A percentile compares a stretch with the other conserved stretches of the same genome.
These are phyloP conservation scores for Syritta pipiens DNA, from an alignment of 2,888 invertebrate species.

Conservation along the genomic window DNA sequence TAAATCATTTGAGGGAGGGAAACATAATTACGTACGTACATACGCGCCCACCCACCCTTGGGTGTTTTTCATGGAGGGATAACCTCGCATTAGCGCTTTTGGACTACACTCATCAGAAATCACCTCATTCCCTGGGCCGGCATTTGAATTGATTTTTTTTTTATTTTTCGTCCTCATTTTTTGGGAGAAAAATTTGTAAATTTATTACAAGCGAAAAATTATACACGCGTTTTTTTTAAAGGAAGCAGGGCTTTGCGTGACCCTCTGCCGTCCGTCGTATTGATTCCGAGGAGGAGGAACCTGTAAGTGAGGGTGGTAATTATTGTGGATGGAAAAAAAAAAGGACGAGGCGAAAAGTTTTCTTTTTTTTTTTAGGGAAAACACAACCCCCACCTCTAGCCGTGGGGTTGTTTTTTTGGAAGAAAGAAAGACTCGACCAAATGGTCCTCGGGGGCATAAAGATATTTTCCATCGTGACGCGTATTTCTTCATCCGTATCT, in stretches of 20 bases:
- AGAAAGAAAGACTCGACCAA: slow-evolving; percentile 32
- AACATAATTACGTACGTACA: slow-evolving; percentile 53
- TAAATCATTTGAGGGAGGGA: slow-evolving; percentile 55
- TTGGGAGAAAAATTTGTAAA: slow-evolving; percentile 31
- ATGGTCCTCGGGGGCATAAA: slow-evolving; percentile 59
- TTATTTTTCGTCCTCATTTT: slow-evolving; percentile 2
- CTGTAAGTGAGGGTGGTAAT: slow-evolving; percentile 43
- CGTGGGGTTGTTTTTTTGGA: not conserved
- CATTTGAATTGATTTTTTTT: slow-evolving; percentile 56
- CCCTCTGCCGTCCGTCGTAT: too few species aligned
- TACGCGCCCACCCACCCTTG: slow-evolving; percentile 31
- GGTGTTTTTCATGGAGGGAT: slow-evolving; percentile 60
- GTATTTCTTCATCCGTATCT: slow-evolving; percentile 58
- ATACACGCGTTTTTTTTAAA: too few species aligned
- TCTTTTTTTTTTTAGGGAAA: slow-evolving; percentile 7
- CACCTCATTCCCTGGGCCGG: slow-evolving; percentile 43
- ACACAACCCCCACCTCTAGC: slow-evolving; percentile 24
- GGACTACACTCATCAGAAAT: slow-evolving; percentile 60
- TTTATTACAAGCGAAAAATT: slow-evolving; percentile 55
- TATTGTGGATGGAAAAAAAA: slow-evolving; percentile 39
- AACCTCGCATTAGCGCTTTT: slow-evolving; percentile 65
- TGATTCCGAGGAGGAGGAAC: slow-evolving; percentile 40
- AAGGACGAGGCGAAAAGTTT: too few species aligned
- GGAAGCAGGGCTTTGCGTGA: too few species aligned
- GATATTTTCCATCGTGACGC: slow-evolving; percentile 59